Conservation (phyloP, 2,113 vertebrate genomes). For the Cranoglanis bouderius region DNA sequence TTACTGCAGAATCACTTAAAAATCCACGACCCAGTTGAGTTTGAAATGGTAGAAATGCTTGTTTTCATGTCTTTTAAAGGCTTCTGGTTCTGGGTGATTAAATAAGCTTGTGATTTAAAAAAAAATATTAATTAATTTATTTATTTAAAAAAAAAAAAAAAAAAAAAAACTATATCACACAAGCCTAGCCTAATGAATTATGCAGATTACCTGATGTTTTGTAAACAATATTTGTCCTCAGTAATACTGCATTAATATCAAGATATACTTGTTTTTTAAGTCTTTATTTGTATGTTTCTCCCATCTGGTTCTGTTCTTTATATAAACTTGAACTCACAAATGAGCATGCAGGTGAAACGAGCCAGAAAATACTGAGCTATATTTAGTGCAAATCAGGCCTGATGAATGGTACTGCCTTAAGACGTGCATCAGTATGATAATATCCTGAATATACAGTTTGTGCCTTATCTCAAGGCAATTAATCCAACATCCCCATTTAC, state of each 20-base stretch:
- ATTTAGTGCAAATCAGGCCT: background rate
- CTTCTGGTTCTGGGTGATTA: background rate
- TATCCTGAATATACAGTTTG: background rate
- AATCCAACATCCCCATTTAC: background rate
- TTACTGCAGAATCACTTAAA: too few species aligned
- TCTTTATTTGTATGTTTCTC: background rate
- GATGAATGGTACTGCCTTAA: slow-evolving; percentile 4
- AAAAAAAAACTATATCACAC: background rate
- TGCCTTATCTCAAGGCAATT: background rate
- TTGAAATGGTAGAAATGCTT: background rate
- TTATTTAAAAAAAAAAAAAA: too few species aligned
- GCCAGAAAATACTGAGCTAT: background rate
- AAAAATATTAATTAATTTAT: too few species aligned
- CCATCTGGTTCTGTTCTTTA: background rate
- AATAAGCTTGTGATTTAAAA: too few species aligned
- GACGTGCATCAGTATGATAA: background rate
- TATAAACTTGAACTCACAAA: background rate
- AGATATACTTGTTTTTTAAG: background rate
- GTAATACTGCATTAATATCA: background rate
- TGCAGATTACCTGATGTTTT: background rate
- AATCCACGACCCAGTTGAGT: too few species aligned
- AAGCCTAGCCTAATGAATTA: background rate
- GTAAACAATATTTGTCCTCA: background rate
- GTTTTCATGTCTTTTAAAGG: background rate
- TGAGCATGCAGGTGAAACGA: background rate